Evolutionary conservation across 2,797 vertebrate species (phyloP).

Genomic region (Todus mexicanus): DNA sequence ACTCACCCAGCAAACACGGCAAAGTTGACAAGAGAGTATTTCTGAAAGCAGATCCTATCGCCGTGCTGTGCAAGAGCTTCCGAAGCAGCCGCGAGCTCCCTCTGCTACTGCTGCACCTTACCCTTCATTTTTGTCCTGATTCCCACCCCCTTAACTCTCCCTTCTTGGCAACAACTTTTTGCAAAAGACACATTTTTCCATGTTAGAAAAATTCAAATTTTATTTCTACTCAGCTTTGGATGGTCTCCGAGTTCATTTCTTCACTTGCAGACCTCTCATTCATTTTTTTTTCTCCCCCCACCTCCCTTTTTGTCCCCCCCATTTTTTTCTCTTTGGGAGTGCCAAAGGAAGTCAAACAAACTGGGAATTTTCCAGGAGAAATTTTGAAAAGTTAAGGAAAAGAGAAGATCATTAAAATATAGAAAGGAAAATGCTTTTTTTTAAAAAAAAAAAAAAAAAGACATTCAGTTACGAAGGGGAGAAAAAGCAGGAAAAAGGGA

Average conservation of each 20-base stretch:
- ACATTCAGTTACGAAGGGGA: neutral
- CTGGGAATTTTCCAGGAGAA: neutral
- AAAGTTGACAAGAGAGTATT: too few relatives aligned
- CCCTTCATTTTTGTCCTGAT: accelerated
- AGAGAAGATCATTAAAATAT: neutral
- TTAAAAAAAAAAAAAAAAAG: neutral
- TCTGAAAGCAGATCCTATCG: neutral
- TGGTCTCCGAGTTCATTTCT: neutral
- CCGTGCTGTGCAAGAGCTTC: neutral
- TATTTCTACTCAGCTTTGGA: neutral
- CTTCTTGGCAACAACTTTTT: neutral
- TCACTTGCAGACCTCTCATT: neutral
- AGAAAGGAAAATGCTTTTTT: neutral
- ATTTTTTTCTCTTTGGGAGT: too few relatives aligned
- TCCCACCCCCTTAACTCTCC: too few relatives aligned
- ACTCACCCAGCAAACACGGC: neutral
- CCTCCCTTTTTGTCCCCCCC: too few relatives aligned
- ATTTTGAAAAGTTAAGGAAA: neutral
- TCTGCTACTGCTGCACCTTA: accelerated
- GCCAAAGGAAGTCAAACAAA: neutral
- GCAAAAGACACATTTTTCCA: neutral
- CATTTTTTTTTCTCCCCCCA: neutral
- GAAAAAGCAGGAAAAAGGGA: neutral
- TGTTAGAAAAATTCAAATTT: neutral
- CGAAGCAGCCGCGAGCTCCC: neutral